Base-by-base conservation (phyloP, 2,888 invertebrate genomes). In the Holacanthella duospinosa region DNA sequence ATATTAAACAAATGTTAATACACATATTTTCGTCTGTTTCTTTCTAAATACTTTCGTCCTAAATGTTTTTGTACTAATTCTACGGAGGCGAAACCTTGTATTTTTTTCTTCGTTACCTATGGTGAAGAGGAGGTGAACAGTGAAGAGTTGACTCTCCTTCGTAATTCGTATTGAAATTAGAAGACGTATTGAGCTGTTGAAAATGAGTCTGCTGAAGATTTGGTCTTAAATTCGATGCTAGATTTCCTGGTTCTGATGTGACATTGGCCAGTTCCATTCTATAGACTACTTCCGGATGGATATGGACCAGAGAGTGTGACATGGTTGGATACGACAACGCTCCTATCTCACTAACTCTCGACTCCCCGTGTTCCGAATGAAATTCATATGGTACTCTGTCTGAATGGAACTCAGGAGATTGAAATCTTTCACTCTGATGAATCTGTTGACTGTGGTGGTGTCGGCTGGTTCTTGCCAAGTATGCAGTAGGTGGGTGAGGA, bases 401-500 rank as follows among this genome's bases (percentile, higher is more conserved):
- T 4, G 48, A 4, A 48, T 9, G 4, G 6, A 21, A 4, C n/a
- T 48, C 48, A 4, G 48, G 48, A n/a, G 48, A 48, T 21, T 48
- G 48, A 21, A 48, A 48, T 9, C 16, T 9, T 21, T 48, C 48
- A 21, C 48, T 48, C 4, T 21, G 12, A 21, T 48, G 48, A 48
- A 48, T 21, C 16, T 36, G 36, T 48, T 9, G 48, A 9, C 19
- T 4, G 21, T 21, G 48, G 21, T 48, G 48, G 21, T 48, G 12
- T n/a, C 4, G 48, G 16, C 36, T 36, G 16, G 6, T 36, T 21
- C 48, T 9, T 48, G 48, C 4, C 19, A 64, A 44, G 54, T 66
- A 64, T n/a, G 59, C 53, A 19, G 61, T 24, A 54, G 69, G 69
- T 26, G 67, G 66, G 60, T 69, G 69, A 16, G 69, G 69, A 62